phyloP scores from a whole-genome alignment of 2,888 invertebrate species.

The Microplitis manilae region DNA sequence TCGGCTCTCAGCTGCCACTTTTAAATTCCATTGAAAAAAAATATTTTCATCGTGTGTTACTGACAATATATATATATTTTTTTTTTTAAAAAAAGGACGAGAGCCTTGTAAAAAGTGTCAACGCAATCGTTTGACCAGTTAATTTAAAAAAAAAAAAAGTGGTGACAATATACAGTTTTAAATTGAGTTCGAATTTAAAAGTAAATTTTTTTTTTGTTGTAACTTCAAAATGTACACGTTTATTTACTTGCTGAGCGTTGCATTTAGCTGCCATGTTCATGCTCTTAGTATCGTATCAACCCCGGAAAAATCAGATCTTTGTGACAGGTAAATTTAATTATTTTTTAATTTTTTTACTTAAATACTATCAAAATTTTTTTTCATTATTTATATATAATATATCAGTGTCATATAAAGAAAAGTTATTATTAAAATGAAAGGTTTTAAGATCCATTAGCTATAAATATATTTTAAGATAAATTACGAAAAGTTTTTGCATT shows the following conservation, averaged over 20 bases:
- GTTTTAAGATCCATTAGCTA: too few species aligned
- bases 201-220: not conserved
- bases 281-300: constrained; percentile 5
- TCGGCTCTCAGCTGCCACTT: constrained; percentile 7
- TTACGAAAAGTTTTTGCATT: not conserved
- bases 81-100: too few species aligned
- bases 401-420: not conserved
- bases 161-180: not conserved
- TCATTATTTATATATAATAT: not conserved
- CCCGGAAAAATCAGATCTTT: constrained; percentile 17
- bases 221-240: constrained; percentile 12
- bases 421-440: not conserved
- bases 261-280: not conserved
- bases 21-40: not conserved
- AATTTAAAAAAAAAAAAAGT: not conserved
- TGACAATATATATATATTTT: too few species aligned
- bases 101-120: not conserved
- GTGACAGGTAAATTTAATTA: constrained; percentile 35
- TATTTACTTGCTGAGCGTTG: constrained; percentile 1
- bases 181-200: not conserved
- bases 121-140: not conserved
- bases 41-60: not conserved
- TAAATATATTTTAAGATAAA: not conserved
- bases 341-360: not conserved
- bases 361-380: not conserved